phyloP scores from a whole-genome alignment of 1,140 invertebrate species.

The Diabrotica undecimpunctata region DNA sequence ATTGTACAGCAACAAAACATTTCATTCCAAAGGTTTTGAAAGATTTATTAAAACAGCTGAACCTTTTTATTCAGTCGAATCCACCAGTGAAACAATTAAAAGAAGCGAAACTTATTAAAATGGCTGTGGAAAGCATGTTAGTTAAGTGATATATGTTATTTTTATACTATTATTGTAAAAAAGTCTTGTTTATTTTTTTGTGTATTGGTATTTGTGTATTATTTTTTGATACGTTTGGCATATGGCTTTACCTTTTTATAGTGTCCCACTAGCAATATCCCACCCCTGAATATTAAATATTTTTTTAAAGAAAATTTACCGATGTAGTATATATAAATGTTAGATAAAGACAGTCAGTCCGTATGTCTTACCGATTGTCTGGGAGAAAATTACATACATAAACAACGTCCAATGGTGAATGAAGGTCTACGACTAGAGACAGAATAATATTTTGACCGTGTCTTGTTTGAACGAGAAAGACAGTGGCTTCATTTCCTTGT shows the following conservation, averaged over 20 bases:
- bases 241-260: not conserved
- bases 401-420: no score
- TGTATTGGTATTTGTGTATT: not conserved
- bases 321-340: no score
- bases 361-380: no score
- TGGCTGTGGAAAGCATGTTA: constrained; percentile 54
- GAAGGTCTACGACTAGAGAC: no score
- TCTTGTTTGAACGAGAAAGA: no score
- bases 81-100: constrained; percentile 65
- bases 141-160: constrained; percentile 11
- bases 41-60: constrained; percentile 71
- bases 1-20: constrained; percentile 73
- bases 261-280: no score
- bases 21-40: constrained; percentile 77
- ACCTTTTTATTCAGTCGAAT: constrained; percentile 63
- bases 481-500: no score
- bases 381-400: no score
- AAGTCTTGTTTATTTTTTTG: constrained; percentile 4
- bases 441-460: no score
- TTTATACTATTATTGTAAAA: constrained; percentile 1
- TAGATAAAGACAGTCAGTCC: no score
- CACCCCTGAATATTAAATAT: no score
- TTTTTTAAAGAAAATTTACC: no score
- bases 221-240: not conserved
- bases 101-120: constrained; percentile 73